These are phyloP conservation scores for Neuroterus valhalla DNA, from an alignment of 1,140 invertebrate genomes.

Conservation along the genomic window DNA sequence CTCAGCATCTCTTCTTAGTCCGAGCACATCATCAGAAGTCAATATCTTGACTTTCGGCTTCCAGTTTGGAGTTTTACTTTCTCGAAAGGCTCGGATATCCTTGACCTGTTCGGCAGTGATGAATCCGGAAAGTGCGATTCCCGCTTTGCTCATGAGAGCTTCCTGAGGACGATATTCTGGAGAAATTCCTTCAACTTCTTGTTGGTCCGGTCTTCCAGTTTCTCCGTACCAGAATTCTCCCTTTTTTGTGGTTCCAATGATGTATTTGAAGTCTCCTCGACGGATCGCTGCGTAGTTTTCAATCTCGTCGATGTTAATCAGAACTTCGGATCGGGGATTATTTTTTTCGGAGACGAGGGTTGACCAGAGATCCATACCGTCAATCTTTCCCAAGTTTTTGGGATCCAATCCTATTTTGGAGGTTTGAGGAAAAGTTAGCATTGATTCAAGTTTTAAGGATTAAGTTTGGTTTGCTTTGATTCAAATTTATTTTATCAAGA, in stretches of 20 bases:
- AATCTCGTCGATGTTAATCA: slow-evolving; percentile 85
- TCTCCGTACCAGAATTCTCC: slow-evolving; percentile 80
- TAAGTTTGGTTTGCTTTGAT: too few species aligned
- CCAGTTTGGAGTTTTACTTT: slow-evolving; percentile 21
- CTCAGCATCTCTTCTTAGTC: slow-evolving; percentile 69
- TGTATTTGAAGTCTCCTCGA: slow-evolving; percentile 83
- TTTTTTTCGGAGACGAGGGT: slow-evolving; percentile 73
- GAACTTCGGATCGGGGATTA: slow-evolving; percentile 79
- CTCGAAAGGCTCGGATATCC: slow-evolving; percentile 49
- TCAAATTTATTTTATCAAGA: too few species aligned
- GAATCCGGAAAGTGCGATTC: slow-evolving; percentile 70
- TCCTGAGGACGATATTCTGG: slow-evolving; percentile 70
- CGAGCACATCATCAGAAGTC: slow-evolving; percentile 61
- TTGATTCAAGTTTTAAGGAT: too few species aligned
- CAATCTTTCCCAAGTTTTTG: slow-evolving; percentile 72
- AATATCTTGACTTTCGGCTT: slow-evolving; percentile 53
- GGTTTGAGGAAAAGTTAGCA: neutral
- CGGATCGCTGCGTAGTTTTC: slow-evolving; percentile 79
- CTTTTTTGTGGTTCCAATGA: slow-evolving; percentile 77
- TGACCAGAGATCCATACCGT: slow-evolving; percentile 85
- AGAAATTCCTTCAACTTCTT: slow-evolving; percentile 37
- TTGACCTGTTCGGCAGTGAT: slow-evolving; percentile 69
- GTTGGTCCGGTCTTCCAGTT: slow-evolving; percentile 59
- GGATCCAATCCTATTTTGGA: slow-evolving; percentile 41
- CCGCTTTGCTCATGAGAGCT: slow-evolving; percentile 74